Evolutionary conservation across 1,140 invertebrate genomes (phyloP), one percentile per base, ranked within the genome.

Genomic region (Drosophila watanabei): DNA sequence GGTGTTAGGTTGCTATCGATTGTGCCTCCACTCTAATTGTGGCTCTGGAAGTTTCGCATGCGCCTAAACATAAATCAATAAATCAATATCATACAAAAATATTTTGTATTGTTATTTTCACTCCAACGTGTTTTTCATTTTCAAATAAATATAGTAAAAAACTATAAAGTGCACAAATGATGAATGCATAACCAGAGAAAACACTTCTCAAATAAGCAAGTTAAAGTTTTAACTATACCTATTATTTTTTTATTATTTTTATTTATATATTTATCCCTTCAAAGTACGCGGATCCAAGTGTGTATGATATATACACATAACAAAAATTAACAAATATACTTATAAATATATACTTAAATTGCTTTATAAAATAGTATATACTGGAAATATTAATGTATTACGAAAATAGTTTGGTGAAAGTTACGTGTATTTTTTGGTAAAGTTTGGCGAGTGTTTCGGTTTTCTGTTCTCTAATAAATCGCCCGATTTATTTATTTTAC

Each of bases 51-150:
- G 46, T 39, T 56, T 56, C 54, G 54, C 54, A 56, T 56, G 54
- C 54, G 54, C 54, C 51, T 56, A 20, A n/a, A 39, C 24, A 20
- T 39, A 56, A 39, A 56, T 56, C 54, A 56, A 56, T 56, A 56
- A 56, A 56, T 56, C 54, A 56, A 56, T 56, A 56, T 24, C 4
- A 6, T 9, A 39, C 20, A 39, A 37, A 51, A 39, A 39, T 56
- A 56, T 56, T 56, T 54, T 4, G 37, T 39, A 39, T 37, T 56
- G 33, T 56, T 56, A 24, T 56, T 56, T 9, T 16, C 33, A 24
- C 33, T 37, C 5, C 24, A 39, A 20, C 4, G 20, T 56, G 33
- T 39, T 20, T 35, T 35, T 39, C 2, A 10, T 24, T 37, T 28
- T 39, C 2, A 39, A 39, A 39, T 24, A 56, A 37, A 24, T 16